Evolutionary conservation across 2,797 vertebrate genomes (phyloP).

Genomic region (Tolypeutes matacus): DNA sequence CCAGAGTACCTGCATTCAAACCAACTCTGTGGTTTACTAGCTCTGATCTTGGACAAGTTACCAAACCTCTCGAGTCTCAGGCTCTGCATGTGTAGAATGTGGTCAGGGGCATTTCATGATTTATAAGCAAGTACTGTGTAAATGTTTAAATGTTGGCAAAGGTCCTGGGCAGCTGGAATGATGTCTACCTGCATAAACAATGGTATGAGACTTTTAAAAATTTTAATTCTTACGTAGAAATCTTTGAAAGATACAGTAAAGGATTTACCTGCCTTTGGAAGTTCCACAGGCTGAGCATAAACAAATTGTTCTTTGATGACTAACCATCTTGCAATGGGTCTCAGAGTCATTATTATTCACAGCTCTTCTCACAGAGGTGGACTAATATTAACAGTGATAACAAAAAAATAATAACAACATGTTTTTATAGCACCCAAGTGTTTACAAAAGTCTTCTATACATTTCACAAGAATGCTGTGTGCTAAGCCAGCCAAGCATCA

Average conservation of each 20-base stretch:
- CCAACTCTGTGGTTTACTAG: neutral
- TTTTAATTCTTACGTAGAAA: slow-evolving; percentile 25
- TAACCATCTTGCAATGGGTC: neutral
- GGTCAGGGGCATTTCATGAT: neutral
- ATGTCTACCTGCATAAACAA: neutral
- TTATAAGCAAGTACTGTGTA: neutral
- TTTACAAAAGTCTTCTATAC: neutral
- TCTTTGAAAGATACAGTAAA: neutral
- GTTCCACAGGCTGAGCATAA: neutral
- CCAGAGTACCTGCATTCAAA: neutral
- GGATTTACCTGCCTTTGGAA: neutral
- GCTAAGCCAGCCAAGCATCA: neutral
- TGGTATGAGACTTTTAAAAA: neutral
- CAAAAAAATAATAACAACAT: neutral
- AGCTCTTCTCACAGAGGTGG: neutral
- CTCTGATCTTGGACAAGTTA: neutral
- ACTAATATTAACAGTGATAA: neutral
- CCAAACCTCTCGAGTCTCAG: neutral
- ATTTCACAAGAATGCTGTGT: neutral
- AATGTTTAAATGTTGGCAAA: neutral
- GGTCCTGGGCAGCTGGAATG: neutral
- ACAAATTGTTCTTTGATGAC: neutral
- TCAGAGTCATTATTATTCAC: neutral
- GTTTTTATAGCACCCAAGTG: neutral
- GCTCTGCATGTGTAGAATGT: neutral